phyloP scores from a whole-genome alignment of 2,797 vertebrate genomes.

The Ctenochaetus hawaiiensis region DNA sequence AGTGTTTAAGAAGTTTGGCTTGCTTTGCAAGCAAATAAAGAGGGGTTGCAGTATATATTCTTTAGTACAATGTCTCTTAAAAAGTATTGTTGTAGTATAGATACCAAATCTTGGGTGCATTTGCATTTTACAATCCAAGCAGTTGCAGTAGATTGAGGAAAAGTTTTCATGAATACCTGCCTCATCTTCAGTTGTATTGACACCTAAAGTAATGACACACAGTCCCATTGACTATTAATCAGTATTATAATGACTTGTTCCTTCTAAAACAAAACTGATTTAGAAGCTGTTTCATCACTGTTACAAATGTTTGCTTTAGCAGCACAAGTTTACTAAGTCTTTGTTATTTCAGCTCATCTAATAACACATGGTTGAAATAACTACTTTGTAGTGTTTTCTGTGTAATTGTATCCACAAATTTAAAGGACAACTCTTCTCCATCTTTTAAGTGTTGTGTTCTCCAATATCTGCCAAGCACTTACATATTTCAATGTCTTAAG shows the following conservation, averaged over 20 bases:
- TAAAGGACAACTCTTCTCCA: background rate
- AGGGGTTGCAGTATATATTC: no score
- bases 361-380: background rate
- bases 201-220: background rate
- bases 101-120: background rate
- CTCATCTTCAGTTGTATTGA: background rate
- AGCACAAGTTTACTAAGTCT: background rate
- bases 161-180: background rate
- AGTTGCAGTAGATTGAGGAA: no score
- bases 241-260: no score
- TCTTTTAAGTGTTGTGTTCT: background rate
- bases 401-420: background rate
- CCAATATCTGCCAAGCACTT: background rate
- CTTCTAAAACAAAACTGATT: no score
- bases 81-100: background rate
- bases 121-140: background rate
- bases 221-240: background rate
- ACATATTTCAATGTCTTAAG: background rate
- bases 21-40: no score
- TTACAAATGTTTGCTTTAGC: no score
- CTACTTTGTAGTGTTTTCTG: background rate
- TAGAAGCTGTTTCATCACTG: background rate
- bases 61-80: no score
- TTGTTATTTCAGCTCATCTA: constrained; percentile 5
- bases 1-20: no score